A percentile compares a stretch with the other conserved stretches of the same genome.
phyloP scores from a whole-genome alignment of 2,888 invertebrate genomes.

The Eupeodes luniger region DNA sequence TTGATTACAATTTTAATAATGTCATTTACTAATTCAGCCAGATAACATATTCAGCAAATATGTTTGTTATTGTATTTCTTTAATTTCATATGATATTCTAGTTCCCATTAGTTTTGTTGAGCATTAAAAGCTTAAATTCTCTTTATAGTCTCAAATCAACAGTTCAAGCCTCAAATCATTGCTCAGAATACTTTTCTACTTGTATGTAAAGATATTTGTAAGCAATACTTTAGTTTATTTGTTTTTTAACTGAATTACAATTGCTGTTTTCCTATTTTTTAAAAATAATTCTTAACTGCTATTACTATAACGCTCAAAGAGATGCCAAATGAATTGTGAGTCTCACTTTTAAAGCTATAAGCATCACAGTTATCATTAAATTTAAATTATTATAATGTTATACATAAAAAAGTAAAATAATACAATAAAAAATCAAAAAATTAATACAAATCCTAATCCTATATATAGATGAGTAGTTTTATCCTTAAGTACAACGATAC shows the following conservation, averaged over 20 bases:
- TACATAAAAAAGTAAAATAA: neutral
- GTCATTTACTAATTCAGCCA: too few species aligned
- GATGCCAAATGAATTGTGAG: conserved; percentile 70
- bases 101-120: neutral
- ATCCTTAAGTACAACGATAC: conserved; percentile 66
- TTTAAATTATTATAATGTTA: too few species aligned
- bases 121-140: too few species aligned
- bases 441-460: conserved; percentile 43
- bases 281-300: conserved; percentile 5
- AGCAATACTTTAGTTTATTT: too few species aligned
- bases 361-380: conserved; percentile 28
- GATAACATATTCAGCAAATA: too few species aligned
- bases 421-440: conserved; percentile 34
- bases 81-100: too few species aligned
- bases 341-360: conserved; percentile 48
- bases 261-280: conserved; percentile 23
- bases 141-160: too few species aligned
- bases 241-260: neutral
- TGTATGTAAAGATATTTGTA: neutral
- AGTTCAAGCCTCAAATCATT: neutral
- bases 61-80: too few species aligned
- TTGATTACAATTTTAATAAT: too few species aligned
- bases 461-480: conserved; percentile 9
- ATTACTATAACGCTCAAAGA: conserved; percentile 58
- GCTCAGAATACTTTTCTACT: neutral